Evolutionary conservation across 1,140 invertebrate genomes (phyloP).

Genomic region (Heliconius hewitsoni): DNA sequence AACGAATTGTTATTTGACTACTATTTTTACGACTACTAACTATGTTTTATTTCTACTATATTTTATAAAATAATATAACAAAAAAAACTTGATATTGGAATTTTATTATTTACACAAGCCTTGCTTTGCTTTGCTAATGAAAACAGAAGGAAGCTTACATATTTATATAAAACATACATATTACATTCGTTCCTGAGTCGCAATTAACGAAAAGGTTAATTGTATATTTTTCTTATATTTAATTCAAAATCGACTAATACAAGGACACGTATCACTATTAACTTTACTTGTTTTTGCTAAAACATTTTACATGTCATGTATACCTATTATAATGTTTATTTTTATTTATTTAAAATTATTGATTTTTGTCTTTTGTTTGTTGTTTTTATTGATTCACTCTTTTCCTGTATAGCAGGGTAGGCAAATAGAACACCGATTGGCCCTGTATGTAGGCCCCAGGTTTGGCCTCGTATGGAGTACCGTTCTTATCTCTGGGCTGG

Average conservation of each 20-base stretch:
- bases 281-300: not conserved
- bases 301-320: not conserved
- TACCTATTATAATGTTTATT: too few relatives aligned
- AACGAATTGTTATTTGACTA: too few relatives aligned
- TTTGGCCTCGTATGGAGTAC: too few relatives aligned
- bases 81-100: not conserved
- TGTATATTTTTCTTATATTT: not conserved
- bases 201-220: not conserved
- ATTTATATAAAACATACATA: not conserved
- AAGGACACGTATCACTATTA: not conserved
- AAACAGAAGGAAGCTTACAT: not conserved
- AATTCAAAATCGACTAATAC: not conserved
- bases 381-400: too few relatives aligned
- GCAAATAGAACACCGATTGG: too few relatives aligned
- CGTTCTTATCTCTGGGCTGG: too few relatives aligned
- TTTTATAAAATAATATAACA: not conserved
- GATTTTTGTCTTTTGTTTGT: too few relatives aligned
- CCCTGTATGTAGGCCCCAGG: too few relatives aligned
- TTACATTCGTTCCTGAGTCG: not conserved
- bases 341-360: too few relatives aligned
- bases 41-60: not conserved
- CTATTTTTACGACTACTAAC: too few relatives aligned
- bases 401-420: too few relatives aligned
- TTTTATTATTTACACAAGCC: not conserved
- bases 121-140: not conserved